Evolutionary conservation across 2,113 vertebrate genomes (phyloP), one percentile per base, ranked within the genome.

Genomic region (Xenus cinereus): DNA sequence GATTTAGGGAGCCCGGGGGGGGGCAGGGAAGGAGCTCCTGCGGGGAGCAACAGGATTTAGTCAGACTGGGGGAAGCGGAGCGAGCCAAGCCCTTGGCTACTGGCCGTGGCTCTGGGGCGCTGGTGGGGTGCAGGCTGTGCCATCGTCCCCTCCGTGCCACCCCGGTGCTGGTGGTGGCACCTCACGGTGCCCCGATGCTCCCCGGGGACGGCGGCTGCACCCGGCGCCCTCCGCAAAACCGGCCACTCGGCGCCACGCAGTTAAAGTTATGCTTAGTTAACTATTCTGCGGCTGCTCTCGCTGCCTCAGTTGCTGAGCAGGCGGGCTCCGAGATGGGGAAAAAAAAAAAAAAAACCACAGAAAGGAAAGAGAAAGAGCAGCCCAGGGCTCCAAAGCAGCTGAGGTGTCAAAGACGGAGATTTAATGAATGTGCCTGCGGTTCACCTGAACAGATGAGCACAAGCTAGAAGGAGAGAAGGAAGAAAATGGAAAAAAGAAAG

Each of bases 361-460:
- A 88, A 93, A 92, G 87, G 88, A 82, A 95, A 94, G 96, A 96
- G 93, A 95, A 91, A 91, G 95, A 95, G 95, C 84, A 95, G 97
- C 96, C 96, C 95, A 95, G 92, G 96, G 97, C 97, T 91, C 79
- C 92, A 95, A 96, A 97, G 90, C 97, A 97, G 97, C 97, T 96
- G 97, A 98, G 97, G 96, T 97, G 97, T 97, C 97, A 97, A 96
- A 97, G 97, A 97, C 96, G 95, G 96, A 98, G 97, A 97, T 97
- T 98, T 98, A 98, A 97, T 98, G 97, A 97, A 96, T 97, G 94
- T 80, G 96, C 97, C 97, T 97, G 96, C 75, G 95, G 96, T 97
- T 96, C 95, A 97, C 97, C 97, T 98, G 97, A 98, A 98, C 97
- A 97, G 97, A 98, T 97, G 97, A 98, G 96, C 96, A 95, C 51